Conservation (phyloP, 2,888 invertebrate species). For the Pachymerium ferrugineum region DNA sequence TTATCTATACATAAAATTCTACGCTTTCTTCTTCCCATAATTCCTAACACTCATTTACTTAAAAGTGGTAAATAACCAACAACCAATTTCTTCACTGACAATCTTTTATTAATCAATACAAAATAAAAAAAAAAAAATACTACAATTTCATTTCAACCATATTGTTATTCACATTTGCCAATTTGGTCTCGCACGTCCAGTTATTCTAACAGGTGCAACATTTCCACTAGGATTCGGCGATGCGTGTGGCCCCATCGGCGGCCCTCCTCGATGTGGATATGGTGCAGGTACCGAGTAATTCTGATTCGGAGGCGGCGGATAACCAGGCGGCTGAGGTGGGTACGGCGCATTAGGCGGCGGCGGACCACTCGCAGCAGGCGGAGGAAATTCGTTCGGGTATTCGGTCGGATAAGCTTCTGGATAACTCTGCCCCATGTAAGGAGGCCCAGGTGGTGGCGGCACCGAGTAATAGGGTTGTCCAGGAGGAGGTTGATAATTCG, state of each 20-base stretch:
- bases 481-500: background rate
- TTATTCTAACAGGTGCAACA: slow-evolving; percentile 3
- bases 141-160: too few relatives aligned
- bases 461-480: background rate
- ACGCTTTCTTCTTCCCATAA: too few relatives aligned
- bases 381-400: background rate
- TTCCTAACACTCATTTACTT: too few relatives aligned
- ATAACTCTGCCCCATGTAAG: background rate
- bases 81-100: background rate
- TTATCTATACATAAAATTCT: too few relatives aligned
- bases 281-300: background rate
- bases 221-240: background rate
- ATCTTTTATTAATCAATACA: background rate
- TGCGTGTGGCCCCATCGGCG: background rate
- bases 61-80: too few relatives aligned
- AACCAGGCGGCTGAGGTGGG: background rate
- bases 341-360: background rate
- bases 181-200: background rate
- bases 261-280: background rate
- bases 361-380: background rate
- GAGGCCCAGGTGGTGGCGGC: background rate
- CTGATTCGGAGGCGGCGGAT: background rate
- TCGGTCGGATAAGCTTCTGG: background rate
- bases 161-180: background rate
- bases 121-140: background rate